phyloP scores from a whole-genome alignment of 2,797 vertebrate genomes.

The Gymnocypris eckloni region DNA sequence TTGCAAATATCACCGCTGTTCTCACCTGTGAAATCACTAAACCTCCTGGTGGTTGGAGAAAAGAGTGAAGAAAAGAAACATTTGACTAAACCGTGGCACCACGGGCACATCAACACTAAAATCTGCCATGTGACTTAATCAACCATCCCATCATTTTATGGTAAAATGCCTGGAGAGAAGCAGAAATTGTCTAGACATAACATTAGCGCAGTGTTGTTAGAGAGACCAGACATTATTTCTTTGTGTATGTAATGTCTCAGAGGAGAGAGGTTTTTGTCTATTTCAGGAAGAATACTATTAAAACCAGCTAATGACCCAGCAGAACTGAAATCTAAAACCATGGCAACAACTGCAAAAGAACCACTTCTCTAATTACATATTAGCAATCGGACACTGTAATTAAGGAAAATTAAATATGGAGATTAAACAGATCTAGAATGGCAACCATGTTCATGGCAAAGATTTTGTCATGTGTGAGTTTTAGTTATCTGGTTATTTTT shows the following conservation, averaged over 20 bases:
- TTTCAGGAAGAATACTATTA: constrained; percentile 60
- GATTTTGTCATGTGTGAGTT: constrained; percentile 12
- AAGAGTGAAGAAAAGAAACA: constrained; percentile 13
- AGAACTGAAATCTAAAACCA: constrained; percentile 64
- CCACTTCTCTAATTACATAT: constrained; percentile 60
- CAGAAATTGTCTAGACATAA: constrained; percentile 33
- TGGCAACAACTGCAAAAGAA: constrained; percentile 62
- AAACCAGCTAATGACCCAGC: constrained; percentile 63
- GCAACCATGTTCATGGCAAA: constrained; percentile 51
- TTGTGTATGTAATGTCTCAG: constrained; percentile 48
- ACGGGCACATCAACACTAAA: constrained; percentile 4
- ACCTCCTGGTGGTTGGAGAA: constrained; percentile 16
- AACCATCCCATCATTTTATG: constrained; percentile 10
- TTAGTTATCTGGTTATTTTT: background rate
- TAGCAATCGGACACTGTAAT: constrained; percentile 60
- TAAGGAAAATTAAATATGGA: constrained; percentile 60
- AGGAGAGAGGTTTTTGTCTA: constrained; percentile 52
- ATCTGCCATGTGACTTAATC: constrained; percentile 27
- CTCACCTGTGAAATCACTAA: constrained; percentile 24
- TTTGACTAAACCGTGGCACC: constrained; percentile 26
- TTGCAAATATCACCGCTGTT: constrained; percentile 23
- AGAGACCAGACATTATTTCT: constrained; percentile 43
- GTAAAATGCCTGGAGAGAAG: constrained; percentile 36
- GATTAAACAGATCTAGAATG: constrained; percentile 56
- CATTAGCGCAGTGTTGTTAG: constrained; percentile 26